Conservation (phyloP, 2,113 vertebrate genomes). For the Podarcis raffonei region DNA sequence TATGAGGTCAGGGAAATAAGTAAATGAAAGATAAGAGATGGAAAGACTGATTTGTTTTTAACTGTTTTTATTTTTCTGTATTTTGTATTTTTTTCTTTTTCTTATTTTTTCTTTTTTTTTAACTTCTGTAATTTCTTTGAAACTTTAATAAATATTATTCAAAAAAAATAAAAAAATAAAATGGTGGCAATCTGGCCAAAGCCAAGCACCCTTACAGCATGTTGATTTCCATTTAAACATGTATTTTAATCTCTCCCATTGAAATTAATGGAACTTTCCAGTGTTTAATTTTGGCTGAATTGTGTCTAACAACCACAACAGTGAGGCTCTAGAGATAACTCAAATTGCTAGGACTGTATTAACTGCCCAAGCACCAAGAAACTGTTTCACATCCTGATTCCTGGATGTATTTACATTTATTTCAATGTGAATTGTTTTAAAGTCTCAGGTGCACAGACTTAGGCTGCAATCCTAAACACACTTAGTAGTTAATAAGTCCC, state of each 20-base stretch:
- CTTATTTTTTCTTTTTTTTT: too few species aligned
- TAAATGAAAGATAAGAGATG: too few species aligned
- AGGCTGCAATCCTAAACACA: background rate
- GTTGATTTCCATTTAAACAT: background rate
- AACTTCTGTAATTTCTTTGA: too few species aligned
- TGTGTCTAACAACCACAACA: background rate
- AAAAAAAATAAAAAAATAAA: background rate
- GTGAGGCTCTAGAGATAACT: background rate
- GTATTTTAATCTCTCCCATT: background rate
- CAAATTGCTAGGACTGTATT: background rate
- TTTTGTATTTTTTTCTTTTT: too few species aligned
- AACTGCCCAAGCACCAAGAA: background rate
- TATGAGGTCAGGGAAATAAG: too few species aligned
- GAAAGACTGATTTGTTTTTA: too few species aligned
- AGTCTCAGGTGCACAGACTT: background rate
- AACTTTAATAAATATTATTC: too few species aligned
- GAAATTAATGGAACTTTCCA: background rate
- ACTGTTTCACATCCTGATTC: background rate
- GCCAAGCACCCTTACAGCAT: background rate
- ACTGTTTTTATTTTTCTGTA: too few species aligned
- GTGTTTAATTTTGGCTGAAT: background rate
- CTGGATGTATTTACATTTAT: background rate
- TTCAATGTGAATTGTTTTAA: background rate
- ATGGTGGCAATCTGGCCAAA: background rate
- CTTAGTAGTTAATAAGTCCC: background rate